Evolutionary conservation across 2,888 invertebrate genomes (phyloP).

Genomic region (Drosophila sordidula): DNA sequence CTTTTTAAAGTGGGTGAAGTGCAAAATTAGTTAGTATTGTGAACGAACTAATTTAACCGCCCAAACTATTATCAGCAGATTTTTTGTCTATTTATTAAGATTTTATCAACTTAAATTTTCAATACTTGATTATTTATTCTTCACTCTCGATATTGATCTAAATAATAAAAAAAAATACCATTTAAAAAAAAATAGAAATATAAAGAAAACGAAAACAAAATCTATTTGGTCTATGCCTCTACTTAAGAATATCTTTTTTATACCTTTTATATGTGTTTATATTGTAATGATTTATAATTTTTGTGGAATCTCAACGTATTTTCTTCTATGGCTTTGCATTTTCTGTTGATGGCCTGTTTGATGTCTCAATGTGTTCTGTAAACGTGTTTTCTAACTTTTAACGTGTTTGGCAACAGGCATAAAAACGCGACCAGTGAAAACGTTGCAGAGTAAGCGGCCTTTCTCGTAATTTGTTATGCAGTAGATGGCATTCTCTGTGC

Average conservation of each 20-base stretch:
- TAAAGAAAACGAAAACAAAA: too few relatives aligned
- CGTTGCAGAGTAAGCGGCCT: constrained; percentile 61
- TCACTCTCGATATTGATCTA: too few relatives aligned
- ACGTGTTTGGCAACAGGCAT: constrained; percentile 51
- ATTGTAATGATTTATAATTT: background rate
- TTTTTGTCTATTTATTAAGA: too few relatives aligned
- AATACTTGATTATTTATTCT: too few relatives aligned
- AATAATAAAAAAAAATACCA: too few relatives aligned
- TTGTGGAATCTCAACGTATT: background rate
- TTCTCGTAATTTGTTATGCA: background rate
- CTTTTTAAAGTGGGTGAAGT: too few relatives aligned
- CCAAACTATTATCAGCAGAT: too few relatives aligned
- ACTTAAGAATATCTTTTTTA: background rate
- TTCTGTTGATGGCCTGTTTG: constrained; percentile 21
- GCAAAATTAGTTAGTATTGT: background rate
- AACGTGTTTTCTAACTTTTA: constrained; percentile 3
- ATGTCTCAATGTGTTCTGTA: constrained; percentile 29
- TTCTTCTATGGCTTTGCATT: constrained; percentile 19
- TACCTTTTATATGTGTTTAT: constrained; percentile 1
- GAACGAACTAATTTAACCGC: background rate
- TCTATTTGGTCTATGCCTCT: constrained; percentile 12
- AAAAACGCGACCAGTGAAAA: constrained; percentile 44
- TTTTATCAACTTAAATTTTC: too few relatives aligned
- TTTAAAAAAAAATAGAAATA: too few relatives aligned
- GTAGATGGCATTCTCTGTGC: background rate